phyloP scores from a whole-genome alignment of 2,797 vertebrate species.

The Apodemus agrarius region DNA sequence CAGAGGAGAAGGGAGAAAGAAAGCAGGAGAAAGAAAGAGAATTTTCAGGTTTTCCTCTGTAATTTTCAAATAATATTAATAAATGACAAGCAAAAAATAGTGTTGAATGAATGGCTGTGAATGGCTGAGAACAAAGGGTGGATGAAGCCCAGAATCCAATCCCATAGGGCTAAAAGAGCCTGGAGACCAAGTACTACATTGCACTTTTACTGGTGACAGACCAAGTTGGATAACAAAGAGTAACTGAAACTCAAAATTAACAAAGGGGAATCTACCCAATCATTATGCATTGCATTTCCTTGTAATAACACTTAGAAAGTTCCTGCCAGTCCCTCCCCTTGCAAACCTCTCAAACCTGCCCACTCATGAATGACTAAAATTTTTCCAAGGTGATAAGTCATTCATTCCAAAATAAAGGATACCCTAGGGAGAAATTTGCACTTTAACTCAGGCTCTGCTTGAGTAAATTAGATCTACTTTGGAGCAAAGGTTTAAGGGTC shows the following conservation, averaged over 20 bases:
- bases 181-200: background rate
- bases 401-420: constrained; percentile 69
- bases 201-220: constrained; percentile 14
- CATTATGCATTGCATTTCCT: constrained; percentile 54
- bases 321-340: background rate
- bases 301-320: constrained; percentile 55
- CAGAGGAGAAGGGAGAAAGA: background rate
- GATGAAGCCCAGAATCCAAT: background rate
- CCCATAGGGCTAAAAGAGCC: background rate
- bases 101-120: background rate
- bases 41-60: background rate
- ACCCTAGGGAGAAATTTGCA: constrained; percentile 67
- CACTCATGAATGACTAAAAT: constrained; percentile 44
- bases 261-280: background rate
- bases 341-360: background rate
- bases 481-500: constrained; percentile 72
- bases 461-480: constrained; percentile 74
- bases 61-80: background rate
- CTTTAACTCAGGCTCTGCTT: constrained; percentile 72
- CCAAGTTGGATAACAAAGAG: constrained; percentile 34
- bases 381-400: constrained; percentile 42
- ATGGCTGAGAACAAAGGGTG: background rate
- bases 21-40: background rate
- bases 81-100: background rate
- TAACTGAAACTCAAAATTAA: background rate